Base-by-base conservation (phyloP, 2,113 vertebrate genomes). In the Leptodactylus fuscus region DNA sequence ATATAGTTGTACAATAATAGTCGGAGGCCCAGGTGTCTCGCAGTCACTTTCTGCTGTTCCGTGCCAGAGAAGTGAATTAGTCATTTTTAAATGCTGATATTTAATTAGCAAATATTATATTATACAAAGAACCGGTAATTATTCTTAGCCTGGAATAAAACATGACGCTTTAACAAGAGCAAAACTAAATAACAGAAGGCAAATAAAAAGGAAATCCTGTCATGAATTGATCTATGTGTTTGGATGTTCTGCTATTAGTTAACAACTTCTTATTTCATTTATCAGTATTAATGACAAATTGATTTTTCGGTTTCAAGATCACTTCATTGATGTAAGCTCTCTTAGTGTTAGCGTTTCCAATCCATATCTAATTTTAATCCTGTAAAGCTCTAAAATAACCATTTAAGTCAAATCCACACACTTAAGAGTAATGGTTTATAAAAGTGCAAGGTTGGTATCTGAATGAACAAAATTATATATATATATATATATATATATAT, bases 31-130 rank as follows among this genome's bases (percentile, higher is more conserved):
- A 60, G 77, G 32, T 41, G 36, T 24, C 77, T 80, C 8, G 51
- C 36, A 44, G 11, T 44, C 38, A 29, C 53, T 27, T 18, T 27
- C 1, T 38, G 20, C 12, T 18, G 2, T 27, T 51, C n/a, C 0
- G 3, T 60, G 34, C 38, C 41, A 67, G 41, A 53, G 36, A 38
- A 48, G 89, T 90, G 92, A 93, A 94, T 93, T 91, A 94, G 93
- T 94, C 89, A 91, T 92, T 94, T 92, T 91, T 91, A 94, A 94
- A 94, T 94, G 94, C 94, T 95, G 94, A 93, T 91, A 92, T 94
- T 93, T 94, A 94, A 94, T 94, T 94, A 92, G 91, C 88, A 90
- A 90, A 87, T 71, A 85, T 85, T 92, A 93, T 93, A 94, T 91
- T 90, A 87, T 90, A 84, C 88, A 58, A 46, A 74, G 88, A 87